Evolutionary conservation across 1,140 invertebrate genomes (phyloP).

Genomic region (Teleopsis dalmanni): DNA sequence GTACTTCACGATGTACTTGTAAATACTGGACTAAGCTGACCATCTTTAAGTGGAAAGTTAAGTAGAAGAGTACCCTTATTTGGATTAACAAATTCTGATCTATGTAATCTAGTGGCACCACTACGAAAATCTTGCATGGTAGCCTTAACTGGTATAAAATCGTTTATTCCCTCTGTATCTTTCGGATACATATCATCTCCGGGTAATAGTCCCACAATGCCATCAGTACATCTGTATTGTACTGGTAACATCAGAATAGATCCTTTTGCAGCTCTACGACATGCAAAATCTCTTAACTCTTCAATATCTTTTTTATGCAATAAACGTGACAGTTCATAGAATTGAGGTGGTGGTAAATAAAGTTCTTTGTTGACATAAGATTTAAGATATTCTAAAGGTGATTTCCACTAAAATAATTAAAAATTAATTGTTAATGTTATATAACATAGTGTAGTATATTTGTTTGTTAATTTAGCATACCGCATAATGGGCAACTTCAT

Average conservation of each 20-base stretch:
- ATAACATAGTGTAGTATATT: no score
- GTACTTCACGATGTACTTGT: no score
- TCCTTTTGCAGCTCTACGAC: constrained; percentile 37
- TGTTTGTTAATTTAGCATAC: neutral
- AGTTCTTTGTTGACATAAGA: constrained; percentile 29
- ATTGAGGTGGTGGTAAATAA: constrained; percentile 49
- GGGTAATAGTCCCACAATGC: constrained; percentile 36
- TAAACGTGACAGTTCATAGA: constrained; percentile 49
- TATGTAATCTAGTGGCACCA: constrained; percentile 27
- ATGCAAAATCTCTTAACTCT: constrained; percentile 45
- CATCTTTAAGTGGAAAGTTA: constrained; percentile 26
- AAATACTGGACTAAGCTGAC: constrained; percentile 31
- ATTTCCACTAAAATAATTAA: constrained; percentile 46
- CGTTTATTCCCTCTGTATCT: constrained; percentile 22
- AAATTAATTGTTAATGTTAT: no score
- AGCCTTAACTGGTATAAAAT: constrained; percentile 19
- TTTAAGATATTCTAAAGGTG: constrained; percentile 42
- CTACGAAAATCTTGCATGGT: constrained; percentile 26
- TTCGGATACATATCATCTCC: constrained; percentile 40
- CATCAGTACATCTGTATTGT: constrained; percentile 38
- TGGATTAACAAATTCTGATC: constrained; percentile 26
- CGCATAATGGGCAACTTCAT: constrained; percentile 70
- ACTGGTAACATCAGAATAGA: constrained; percentile 45
- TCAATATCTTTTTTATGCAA: constrained; percentile 45
- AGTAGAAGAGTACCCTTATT: constrained; percentile 19